These are phyloP conservation scores for Psittacula echo DNA, from an alignment of 2,797 vertebrate genomes.

Conservation along the genomic window DNA sequence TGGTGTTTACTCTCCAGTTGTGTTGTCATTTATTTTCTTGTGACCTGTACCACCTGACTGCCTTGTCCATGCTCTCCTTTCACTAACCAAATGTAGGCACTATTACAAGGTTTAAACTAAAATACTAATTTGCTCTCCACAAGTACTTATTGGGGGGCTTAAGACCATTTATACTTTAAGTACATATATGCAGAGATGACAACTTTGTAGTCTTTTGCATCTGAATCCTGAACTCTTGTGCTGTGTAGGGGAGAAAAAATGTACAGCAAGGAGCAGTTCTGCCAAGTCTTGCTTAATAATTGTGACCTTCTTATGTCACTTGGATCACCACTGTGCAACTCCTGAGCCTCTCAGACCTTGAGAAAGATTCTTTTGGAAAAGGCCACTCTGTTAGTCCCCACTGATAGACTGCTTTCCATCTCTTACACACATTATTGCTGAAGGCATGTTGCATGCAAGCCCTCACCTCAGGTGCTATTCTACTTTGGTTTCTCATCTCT, in stretches of 20 bases:
- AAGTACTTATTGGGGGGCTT: neutral
- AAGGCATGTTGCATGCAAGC: fast-evolving
- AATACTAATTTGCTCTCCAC: fast-evolving
- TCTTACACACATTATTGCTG: fast-evolving
- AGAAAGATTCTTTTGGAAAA: neutral
- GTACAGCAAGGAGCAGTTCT: neutral
- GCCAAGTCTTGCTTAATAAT: too few relatives aligned
- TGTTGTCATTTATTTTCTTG: neutral
- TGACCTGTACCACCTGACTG: neutral
- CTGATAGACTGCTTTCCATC: fast-evolving
- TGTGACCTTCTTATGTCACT: fast-evolving
- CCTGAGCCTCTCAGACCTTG: neutral
- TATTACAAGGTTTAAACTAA: neutral
- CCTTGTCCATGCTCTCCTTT: neutral
- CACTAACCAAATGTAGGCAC: fast-evolving
- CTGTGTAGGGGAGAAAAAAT: fast-evolving
- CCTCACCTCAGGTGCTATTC: fast-evolving
- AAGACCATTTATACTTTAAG: neutral
- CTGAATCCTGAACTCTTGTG: fast-evolving
- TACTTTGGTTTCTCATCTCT: neutral
- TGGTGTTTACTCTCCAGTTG: neutral
- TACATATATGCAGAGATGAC: neutral
- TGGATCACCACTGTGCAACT: fast-evolving
- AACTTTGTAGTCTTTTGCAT: neutral
- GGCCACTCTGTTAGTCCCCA: neutral